Conservation (phyloP, 1,140 invertebrate genomes). For the Plodia interpunctella region DNA sequence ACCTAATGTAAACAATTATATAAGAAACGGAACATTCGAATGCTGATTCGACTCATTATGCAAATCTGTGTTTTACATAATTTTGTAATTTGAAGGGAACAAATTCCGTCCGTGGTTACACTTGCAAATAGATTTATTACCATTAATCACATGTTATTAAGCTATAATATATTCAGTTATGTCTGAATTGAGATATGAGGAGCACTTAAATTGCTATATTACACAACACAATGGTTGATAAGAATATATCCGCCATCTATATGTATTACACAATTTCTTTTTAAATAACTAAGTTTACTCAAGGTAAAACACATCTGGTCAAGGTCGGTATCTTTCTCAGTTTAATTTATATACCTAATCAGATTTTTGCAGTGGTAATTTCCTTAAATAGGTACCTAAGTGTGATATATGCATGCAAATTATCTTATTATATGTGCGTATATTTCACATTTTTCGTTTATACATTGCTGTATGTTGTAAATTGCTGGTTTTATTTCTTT, state of each 20-base stretch:
- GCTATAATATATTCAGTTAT: neutral
- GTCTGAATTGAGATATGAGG: neutral
- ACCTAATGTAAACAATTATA: neutral
- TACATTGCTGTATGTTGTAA: too few relatives aligned
- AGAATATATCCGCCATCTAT: neutral
- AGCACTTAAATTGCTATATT: neutral
- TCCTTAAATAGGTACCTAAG: too few relatives aligned
- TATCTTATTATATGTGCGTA: too few relatives aligned
- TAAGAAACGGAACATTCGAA: neutral
- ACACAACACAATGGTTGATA: neutral
- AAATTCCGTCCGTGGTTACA: neutral
- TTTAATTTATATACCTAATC: neutral
- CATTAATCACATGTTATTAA: neutral
- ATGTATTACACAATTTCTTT: neutral
- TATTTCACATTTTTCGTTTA: too few relatives aligned
- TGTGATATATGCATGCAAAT: too few relatives aligned
- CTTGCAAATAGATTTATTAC: neutral
- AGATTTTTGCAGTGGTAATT: too few relatives aligned
- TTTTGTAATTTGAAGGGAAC: neutral
- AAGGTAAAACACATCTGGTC: neutral
- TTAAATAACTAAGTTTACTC: neutral
- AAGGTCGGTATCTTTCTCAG: slow-evolving; percentile 2
- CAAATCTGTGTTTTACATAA: neutral
- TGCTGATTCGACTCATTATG: neutral
- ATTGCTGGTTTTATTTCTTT: too few relatives aligned